Base-by-base conservation (phyloP, 2,797 vertebrate species). In the Malacoctenus gilli region DNA sequence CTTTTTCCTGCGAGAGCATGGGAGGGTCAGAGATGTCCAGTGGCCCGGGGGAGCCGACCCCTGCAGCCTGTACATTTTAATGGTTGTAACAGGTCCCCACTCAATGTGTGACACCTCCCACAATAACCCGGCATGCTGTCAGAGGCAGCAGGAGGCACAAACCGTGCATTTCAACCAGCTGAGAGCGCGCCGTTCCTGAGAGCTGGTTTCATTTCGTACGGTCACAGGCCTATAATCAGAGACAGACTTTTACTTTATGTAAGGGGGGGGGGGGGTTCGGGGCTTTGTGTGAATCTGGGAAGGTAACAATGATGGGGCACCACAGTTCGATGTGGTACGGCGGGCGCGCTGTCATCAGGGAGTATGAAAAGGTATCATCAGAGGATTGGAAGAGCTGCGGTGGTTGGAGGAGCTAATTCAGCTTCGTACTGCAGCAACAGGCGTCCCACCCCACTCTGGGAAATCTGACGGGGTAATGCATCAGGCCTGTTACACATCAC, bases 201-300 rank as follows among this genome's bases (percentile, higher is more conserved):
- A 56, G 43, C 37, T 3, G 16, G 47, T 28, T 62, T 46, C 50
- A 68, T 31, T 20, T 54, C 66, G 22, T 60, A 1, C 36, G 56
- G 47, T 68, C 60, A 43, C 63, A 31, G 22, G 19, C 51, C 38
- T 50, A 39, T 74, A 58, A 79, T 79, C 58, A 59, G 46, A 21
- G 54, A 19, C 18, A 39, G 35, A 40, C 40, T 36, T 41, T 38
- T 15, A 21, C 23, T 41, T 56, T 54, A 52, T 53, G 48, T 43
- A 44, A 36, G 5, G 55, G 75, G 62, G 77, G 59, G 58, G 36
- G 67, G 38, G 5, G 55, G 75, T 62, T 79, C 60, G 58, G 36
- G 67, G 60, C 39, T 19, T 44, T 39, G 25, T 47, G 52, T 41
- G 43, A 31, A 51, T 70, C 42, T 32, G 31, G 23, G 31, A 51